Evolutionary conservation across 2,113 vertebrate genomes (phyloP).

Genomic region (Steatornis caripensis): DNA sequence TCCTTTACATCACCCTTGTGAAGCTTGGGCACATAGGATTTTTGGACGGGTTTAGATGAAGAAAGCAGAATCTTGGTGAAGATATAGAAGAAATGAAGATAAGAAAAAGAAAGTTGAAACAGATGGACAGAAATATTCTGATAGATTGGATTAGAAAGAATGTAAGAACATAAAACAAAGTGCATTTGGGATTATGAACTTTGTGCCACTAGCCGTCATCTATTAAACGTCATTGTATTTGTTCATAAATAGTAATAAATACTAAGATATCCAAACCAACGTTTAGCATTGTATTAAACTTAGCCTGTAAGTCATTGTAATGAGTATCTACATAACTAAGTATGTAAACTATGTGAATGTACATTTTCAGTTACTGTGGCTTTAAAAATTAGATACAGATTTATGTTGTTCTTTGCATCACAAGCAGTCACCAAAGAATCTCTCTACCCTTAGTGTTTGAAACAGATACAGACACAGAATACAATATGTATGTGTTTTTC

Average conservation of each 20-base stretch:
- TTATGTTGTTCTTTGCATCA: background rate
- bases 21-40: slow-evolving; percentile 92
- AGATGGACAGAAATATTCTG: slow-evolving; percentile 61
- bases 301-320: background rate
- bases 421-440: background rate
- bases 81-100: slow-evolving; percentile 66
- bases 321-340: background rate
- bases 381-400: background rate
- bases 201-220: background rate
- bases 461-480: background rate
- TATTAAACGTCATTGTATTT: background rate
- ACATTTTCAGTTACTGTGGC: background rate
- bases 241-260: background rate
- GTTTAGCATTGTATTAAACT: background rate
- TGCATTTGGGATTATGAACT: background rate
- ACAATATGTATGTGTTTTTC: background rate
- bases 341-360: background rate
- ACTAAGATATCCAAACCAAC: background rate
- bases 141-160: slow-evolving; percentile 51
- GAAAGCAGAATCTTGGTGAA: slow-evolving; percentile 88
- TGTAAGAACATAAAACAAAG: slow-evolving; percentile 41
- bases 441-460: background rate
- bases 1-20: slow-evolving; percentile 88
- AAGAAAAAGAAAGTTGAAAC: slow-evolving; percentile 65
- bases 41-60: slow-evolving; percentile 88